Conservation (phyloP, 1,140 invertebrate genomes). For the Orchestia grillus region DNA sequence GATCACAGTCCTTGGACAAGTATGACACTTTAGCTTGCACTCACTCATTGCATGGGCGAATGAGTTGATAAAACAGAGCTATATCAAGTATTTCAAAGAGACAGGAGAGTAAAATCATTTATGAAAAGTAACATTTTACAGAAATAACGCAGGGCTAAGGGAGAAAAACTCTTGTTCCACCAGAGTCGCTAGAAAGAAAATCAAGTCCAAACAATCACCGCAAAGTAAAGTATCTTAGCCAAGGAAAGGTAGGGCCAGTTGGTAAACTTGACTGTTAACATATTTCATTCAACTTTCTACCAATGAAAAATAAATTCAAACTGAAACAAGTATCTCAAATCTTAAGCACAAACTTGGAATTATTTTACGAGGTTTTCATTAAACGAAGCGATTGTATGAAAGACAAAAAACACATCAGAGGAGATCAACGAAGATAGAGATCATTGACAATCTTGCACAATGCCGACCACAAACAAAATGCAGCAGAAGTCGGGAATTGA, state of each 20-base stretch:
- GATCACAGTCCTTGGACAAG: neutral
- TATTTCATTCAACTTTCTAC: neutral
- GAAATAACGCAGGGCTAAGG: neutral
- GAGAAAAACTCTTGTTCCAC: neutral
- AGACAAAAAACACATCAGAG: neutral
- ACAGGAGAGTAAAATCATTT: neutral
- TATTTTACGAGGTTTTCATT: neutral
- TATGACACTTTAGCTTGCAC: neutral
- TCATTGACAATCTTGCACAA: neutral
- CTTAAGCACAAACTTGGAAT: neutral
- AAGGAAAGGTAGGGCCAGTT: neutral
- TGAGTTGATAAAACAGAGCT: neutral
- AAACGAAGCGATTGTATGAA: neutral
- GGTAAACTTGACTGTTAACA: neutral
- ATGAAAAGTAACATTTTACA: neutral
- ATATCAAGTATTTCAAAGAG: neutral
- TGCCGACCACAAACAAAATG: neutral
- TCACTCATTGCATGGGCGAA: neutral
- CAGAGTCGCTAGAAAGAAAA: neutral
- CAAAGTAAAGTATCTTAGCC: neutral
- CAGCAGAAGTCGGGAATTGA: too few species aligned
- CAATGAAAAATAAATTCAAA: neutral
- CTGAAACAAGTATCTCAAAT: neutral
- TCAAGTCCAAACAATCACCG: neutral
- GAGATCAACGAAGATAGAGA: neutral